These are phyloP conservation scores for Drosophila suboccidentalis DNA, from an alignment of 2,888 invertebrate genomes.

Conservation along the genomic window DNA sequence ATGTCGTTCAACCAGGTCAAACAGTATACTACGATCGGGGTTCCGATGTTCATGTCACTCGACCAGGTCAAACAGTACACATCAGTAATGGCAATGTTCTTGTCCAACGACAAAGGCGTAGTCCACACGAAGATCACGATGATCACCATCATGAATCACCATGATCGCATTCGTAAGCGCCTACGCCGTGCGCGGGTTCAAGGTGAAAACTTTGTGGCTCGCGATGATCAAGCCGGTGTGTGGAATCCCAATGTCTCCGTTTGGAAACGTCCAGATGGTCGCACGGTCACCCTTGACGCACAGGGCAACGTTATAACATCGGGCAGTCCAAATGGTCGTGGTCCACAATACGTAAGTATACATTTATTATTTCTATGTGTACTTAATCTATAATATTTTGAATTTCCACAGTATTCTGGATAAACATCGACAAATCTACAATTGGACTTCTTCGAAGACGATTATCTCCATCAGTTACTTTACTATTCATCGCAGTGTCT, in stretches of 20 bases:
- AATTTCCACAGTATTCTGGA: constrained; percentile 38
- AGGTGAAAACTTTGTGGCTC: constrained; percentile 64
- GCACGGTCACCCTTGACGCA: constrained; percentile 51
- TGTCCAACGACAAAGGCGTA: not conserved
- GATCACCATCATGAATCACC: not conserved
- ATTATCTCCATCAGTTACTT: not conserved
- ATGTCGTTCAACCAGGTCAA: not conserved
- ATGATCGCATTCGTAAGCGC: constrained; percentile 4
- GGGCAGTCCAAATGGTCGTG: constrained; percentile 56
- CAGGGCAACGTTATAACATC: constrained; percentile 57
- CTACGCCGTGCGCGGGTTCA: constrained; percentile 53
- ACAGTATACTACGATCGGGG: not conserved
- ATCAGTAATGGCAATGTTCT: not conserved
- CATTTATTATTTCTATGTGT: not conserved
- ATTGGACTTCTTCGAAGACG: not conserved
- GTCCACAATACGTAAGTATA: constrained; percentile 49
- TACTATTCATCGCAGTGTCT: not conserved
- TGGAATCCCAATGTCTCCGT: constrained; percentile 48
- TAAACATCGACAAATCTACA: constrained; percentile 8
- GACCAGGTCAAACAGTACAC: constrained; percentile 1
- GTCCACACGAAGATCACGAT: not conserved
- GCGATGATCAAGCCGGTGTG: constrained; percentile 57
- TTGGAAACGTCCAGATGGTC: constrained; percentile 65
- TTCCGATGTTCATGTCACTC: not conserved
- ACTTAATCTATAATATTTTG: not conserved